Evolutionary conservation across 2,888 invertebrate species (phyloP), one percentile per base, ranked within the genome.

Genomic region (Nemotelus pantherinus): DNA sequence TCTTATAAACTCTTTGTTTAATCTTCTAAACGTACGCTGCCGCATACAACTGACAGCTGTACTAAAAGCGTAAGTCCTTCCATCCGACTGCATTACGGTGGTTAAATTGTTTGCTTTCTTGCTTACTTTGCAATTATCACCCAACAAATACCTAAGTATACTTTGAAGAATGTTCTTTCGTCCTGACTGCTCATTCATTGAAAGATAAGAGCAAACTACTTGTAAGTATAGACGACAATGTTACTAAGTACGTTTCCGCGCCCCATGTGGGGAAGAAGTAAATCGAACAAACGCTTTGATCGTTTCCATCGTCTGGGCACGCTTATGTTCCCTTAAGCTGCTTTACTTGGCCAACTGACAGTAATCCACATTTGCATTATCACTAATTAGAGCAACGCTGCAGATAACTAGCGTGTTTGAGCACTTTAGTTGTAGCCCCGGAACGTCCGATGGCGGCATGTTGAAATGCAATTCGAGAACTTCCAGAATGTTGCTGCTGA

Each of bases 361-460:
- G 65, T 45, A 65, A 65, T 65, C 65, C 65, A 65, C 65, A 65
- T 65, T 65, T 65, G 65, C 65, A 65, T 65, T 65, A 65, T 65
- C 65, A 10, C 65, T 65, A 65, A 65, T 65, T 65, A 45, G 65
- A 65, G 9, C 47, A 10, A 47, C 47, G 65, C 47, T 65, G 47
- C 65, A 47, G 65, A 65, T 65, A 65, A 65, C 65, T 65, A 65
- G 65, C 65, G 65, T 65, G 65, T 65, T 47, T 47, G 10, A 47
- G 45, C 25, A 45, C 65, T 65, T n/a, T 45, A 65, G 47, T 47
- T 25, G 45, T 25, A 9, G 58, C 65, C 65, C 63, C 3, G 47
- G 63, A 7, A 44, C 7, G 47, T n/a, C 1, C 47, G 65, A 25
- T 63, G 63, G 63, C 63, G 63, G 63, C 63, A 41, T 63, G 41